These are phyloP conservation scores for Cossypha dichroa DNA, from an alignment of 2,797 vertebrate species.

Conservation along the genomic window DNA sequence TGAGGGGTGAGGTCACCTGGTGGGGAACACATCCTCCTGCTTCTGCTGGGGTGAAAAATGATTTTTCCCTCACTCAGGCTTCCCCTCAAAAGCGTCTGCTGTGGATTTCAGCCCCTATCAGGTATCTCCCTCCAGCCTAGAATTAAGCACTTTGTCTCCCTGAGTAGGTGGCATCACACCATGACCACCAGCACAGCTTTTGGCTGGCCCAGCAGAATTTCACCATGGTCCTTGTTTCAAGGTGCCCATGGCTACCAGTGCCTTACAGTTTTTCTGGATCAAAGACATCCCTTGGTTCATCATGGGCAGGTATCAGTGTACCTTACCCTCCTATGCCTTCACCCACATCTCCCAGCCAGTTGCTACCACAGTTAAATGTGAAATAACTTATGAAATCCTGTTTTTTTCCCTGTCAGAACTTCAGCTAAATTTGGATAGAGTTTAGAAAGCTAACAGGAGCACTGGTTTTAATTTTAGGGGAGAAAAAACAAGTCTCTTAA, in stretches of 20 bases:
- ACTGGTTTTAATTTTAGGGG: slow-evolving; percentile 57
- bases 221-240: not conserved
- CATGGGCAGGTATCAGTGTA: not conserved
- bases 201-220: not conserved
- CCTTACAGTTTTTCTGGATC: not conserved
- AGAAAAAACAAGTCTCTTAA: slow-evolving; percentile 1
- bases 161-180: not conserved
- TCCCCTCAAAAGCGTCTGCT: not conserved
- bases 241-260: not conserved
- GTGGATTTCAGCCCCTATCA: not conserved
- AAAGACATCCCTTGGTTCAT: not conserved
- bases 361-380: not conserved
- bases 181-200: not conserved
- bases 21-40: not conserved
- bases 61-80: not conserved
- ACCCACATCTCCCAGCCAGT: not conserved
- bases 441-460: not conserved
- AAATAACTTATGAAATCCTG: not conserved
- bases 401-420: not conserved
- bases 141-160: not conserved
- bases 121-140: not conserved
- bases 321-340: not conserved
- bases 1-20: not conserved
- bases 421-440: not conserved
- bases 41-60: not conserved